Conservation (phyloP, 2,888 invertebrate species). For the Ormia ochracea region DNA sequence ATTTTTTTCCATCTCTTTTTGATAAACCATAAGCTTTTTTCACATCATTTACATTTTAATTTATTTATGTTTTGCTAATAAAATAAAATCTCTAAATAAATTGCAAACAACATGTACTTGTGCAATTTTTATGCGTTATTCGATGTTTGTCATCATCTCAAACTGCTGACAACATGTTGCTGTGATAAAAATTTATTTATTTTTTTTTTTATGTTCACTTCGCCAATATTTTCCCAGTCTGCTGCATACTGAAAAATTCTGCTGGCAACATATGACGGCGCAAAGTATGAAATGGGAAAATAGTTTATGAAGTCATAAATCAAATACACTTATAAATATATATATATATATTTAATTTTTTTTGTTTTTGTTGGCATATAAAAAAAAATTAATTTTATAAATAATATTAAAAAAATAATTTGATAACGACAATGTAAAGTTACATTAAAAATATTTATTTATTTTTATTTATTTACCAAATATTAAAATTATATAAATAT, state of each 20-base stretch:
- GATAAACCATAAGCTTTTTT: too few species aligned
- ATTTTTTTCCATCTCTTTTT: too few species aligned
- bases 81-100: constrained; percentile 21
- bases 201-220: constrained; percentile 1
- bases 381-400: background rate
- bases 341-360: background rate
- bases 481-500: too few species aligned
- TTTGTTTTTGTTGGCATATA: background rate
- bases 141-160: constrained; percentile 56
- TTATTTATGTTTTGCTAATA: constrained; percentile 3
- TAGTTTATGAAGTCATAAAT: constrained; percentile 36
- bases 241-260: too few species aligned
- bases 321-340: background rate
- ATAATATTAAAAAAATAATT: background rate
- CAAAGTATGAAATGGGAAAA: constrained; percentile 8
- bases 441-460: background rate
- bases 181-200: constrained; percentile 57
- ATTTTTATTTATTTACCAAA: too few species aligned
- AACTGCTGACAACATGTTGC: constrained; percentile 55
- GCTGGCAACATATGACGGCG: constrained; percentile 26
- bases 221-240: background rate
- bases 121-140: constrained; percentile 36
- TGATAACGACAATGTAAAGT: background rate
- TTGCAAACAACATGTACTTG: constrained; percentile 6
- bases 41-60: too few species aligned